Evolutionary conservation across 2,113 vertebrate genomes (phyloP), one percentile per base, ranked within the genome.

Genomic region (Corythoichthys haematopterus): DNA sequence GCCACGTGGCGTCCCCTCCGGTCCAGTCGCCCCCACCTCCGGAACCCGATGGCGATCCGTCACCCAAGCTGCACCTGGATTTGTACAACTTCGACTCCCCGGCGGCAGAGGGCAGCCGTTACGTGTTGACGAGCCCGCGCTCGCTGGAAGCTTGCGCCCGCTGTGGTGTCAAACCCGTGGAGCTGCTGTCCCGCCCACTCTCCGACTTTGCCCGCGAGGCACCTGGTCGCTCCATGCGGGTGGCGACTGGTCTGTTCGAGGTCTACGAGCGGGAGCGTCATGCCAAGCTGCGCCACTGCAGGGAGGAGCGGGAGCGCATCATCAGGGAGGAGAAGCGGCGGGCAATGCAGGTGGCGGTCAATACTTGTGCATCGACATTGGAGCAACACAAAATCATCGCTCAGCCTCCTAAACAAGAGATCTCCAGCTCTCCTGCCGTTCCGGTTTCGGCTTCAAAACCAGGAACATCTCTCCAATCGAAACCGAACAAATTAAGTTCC

Each of bases 71-170:
- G 76, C 95, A 98, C 84, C 86, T 99, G 83, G 96, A 99, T 72
- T 92, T 98, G 59, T 96, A 93, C 89, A 99, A 98, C 91, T 99
- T 99, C 68, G 94, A 97, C 88, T 93, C 92, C 0, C 91, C 94
- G 0, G 93, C 88, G 16, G 97, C 96, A 0, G 96, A 99, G 83
- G 95, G 95, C 80, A 98, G 96, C 82, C 95, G 97, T 69, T 99
- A 99, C 45, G 96, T 99, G 83, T 88, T 99, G 70, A 98, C 97
- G 33, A 99, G 97, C 83, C 97, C 97, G 3, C 94, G 93, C 71
- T 98, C 97, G 1, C 90, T 99, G 59, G 97, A 99, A 85, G 96
- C 97, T n/a, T 99, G 97, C 9, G 97, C 97, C 36, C 92, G 95
- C 12, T 96, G 95, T 12, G 94, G 95, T 9, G 94, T 99, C 78